Base-by-base conservation (phyloP, 2,113 vertebrate genomes). In the Oenanthe oenanthe region DNA sequence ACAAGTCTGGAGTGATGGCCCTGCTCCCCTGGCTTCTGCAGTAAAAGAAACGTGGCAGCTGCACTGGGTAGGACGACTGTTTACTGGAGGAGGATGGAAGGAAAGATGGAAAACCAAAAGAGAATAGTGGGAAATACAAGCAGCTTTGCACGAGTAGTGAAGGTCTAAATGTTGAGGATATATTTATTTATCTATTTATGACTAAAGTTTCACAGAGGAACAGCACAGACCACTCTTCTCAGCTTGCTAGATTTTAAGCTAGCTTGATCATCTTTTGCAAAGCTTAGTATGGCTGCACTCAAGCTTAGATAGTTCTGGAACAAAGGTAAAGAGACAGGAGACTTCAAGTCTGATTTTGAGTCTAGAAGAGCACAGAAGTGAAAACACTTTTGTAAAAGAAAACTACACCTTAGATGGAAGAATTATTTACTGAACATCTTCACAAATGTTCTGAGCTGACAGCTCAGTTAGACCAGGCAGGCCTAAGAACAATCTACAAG, bases 1-100 rank as follows among this genome's bases (percentile, higher is more conserved):
- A 29, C 13, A 74, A 66, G 42, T 7, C 32, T 45, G 26, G 17
- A 71, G 25, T 0, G 2, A 58, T 0, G 0, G 24, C 36, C 10
- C 19, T 17, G 20, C 8, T 76, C 32, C 58, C 48, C 17, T 10
- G 25, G 11, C 22, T 74, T 34, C 62, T 54, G 45, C 24, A 45
- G 47, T 12, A 54, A 50, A 83, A 85, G 32, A 76, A 76, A 54
- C 18, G 36, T 2, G 12, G 75, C 21, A 86, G 42, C 57, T 66
- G 42, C 29, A 74, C 20, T 6, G 3, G 5, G 6, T 6, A 47
- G 32, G 34, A 83, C 34, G 11, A 15, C 31, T 51, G 4, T 36
- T 74, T 36, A 45, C 20, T 53, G 42, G 6, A 62, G 21, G 31
- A n/a, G 17, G 17, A 61, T 8, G 17, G 6, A 81, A 16, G 54